These are phyloP conservation scores for Lampris incognitus DNA, from an alignment of 2,113 vertebrate genomes.

Conservation along the genomic window DNA sequence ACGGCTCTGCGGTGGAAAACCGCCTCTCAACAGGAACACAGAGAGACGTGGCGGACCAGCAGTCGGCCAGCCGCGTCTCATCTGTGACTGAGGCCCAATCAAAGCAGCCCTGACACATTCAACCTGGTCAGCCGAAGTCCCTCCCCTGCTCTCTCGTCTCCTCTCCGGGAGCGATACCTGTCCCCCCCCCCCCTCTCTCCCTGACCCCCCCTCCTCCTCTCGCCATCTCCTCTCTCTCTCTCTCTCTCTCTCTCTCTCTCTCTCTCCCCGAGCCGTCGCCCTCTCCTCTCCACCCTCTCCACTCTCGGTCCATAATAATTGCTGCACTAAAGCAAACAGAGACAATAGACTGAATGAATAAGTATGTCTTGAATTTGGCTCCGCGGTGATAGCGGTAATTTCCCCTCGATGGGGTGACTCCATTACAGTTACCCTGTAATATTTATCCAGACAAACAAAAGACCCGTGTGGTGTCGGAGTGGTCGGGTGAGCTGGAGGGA, in stretches of 20 bases:
- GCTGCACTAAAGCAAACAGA: slow-evolving; percentile 58
- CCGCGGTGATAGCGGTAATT: slow-evolving; percentile 61
- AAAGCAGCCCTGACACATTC: slow-evolving; percentile 28
- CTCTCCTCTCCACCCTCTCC: background rate
- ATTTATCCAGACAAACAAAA: slow-evolving; percentile 73
- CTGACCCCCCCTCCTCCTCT: background rate
- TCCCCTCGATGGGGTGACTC: slow-evolving; percentile 72
- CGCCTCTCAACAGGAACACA: slow-evolving; percentile 17
- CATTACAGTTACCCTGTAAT: slow-evolving; percentile 76
- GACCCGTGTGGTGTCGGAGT: slow-evolving; percentile 43
- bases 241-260: background rate
- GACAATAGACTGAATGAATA: slow-evolving; percentile 67
- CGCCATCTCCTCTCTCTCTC: background rate
- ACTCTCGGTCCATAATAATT: slow-evolving; percentile 35
- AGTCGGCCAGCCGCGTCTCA: background rate
- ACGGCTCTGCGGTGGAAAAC: slow-evolving; percentile 5
- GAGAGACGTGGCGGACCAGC: slow-evolving; percentile 17
- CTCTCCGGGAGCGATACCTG: background rate
- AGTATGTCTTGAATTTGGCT: slow-evolving; percentile 53
- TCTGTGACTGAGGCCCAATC: slow-evolving; percentile 10
- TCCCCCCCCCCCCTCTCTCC: background rate
- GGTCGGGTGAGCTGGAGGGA: slow-evolving; percentile 36
- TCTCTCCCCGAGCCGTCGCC: background rate
- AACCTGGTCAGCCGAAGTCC: slow-evolving; percentile 35
- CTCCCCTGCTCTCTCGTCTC: slow-evolving; percentile 20